Base-by-base conservation (phyloP, 1,140 invertebrate genomes). In the Aphis gossypii region DNA sequence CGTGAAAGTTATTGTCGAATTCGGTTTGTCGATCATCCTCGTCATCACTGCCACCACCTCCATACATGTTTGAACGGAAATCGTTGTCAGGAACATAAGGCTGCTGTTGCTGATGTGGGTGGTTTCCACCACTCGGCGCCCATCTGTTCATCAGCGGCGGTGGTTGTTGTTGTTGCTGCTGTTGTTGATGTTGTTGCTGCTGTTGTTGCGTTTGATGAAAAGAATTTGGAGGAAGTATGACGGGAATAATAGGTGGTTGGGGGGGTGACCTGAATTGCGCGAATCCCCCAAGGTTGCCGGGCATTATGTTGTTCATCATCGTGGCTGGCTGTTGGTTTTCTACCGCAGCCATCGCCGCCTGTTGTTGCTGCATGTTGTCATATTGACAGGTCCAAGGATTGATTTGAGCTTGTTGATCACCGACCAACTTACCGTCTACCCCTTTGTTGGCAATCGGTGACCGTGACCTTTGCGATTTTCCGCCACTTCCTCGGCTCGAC, bases 171-270 rank as follows among this genome's bases (percentile, higher is more conserved):
- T 94, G 93, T 88, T 21, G 35, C 35, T 90, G 94, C 35, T 92
- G 83, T 38, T 93, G 94, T 38, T 94, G 88, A 0, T 30, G 56
- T 0, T 60, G 8, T 4, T 35, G 8, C 0, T 38, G 83, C 83
- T 94, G 93, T 38, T 82, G 88, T 23, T 93, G 94, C 44, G 86
- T 60, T 41, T 93, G 94, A 48, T 94, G 88, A 48, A 93, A 89
- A 30, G 86, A 60, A 41, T 68, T 90, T 18, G 11, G 38, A 68
- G 23, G 8, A 30, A 44, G 4, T n/a, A 51, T n/a, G 60, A 30
- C 76, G 8, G 94, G 93, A 9, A 94, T 82, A 30, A 93, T 86
- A 0, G 93, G 94, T 51, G 94, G 94, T 51, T 94, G 93, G 23
- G 94, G 94, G 14, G 93, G 91, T 18, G 46, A 56, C 60, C 84